A percentile compares a stretch with the other conserved stretches of the same genome.
phyloP scores from a whole-genome alignment of 1,140 invertebrate species.

The Leptoteleia sp. region DNA sequence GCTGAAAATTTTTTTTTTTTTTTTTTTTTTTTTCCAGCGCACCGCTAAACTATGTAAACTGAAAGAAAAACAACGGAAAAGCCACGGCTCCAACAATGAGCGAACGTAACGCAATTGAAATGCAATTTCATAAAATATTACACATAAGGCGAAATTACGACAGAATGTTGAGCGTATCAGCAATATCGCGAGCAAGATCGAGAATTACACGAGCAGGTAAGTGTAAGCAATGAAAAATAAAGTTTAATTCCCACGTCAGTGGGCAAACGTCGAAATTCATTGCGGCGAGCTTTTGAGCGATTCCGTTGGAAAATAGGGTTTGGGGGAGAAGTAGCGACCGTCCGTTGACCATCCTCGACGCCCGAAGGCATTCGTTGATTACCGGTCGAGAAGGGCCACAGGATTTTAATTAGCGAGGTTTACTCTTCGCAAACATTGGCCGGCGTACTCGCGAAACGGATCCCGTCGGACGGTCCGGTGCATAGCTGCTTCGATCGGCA shows the following conservation, averaged over 20 bases:
- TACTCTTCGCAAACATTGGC: conserved; percentile 77
- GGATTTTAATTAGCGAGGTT: conserved; percentile 81
- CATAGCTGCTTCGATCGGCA: conserved; percentile 53
- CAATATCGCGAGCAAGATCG: conserved; percentile 57
- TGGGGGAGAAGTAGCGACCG: conserved; percentile 63
- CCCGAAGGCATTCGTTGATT: conserved; percentile 78
- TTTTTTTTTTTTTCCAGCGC: too few relatives aligned
- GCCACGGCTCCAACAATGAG: too few relatives aligned
- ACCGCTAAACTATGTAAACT: too few relatives aligned
- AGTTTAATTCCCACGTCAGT: conserved; percentile 63
- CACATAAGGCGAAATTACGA: conserved; percentile 5
- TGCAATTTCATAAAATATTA: not conserved
- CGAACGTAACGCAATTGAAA: too few relatives aligned
- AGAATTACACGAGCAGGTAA: conserved; percentile 62
- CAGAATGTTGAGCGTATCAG: conserved; percentile 33
- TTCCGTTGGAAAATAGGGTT: conserved; percentile 60
- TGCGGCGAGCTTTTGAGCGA: conserved; percentile 68
- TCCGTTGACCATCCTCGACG: conserved; percentile 75
- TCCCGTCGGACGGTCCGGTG: conserved; percentile 32
- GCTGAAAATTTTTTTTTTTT: too few relatives aligned
- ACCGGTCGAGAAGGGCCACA: conserved; percentile 73
- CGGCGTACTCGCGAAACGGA: conserved; percentile 64
- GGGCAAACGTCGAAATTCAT: conserved; percentile 67
- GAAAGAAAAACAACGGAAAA: too few relatives aligned
- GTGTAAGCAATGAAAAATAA: conserved; percentile 61